Base-by-base conservation (phyloP, 2,797 vertebrate species). In the Phrynocephalus forsythii region DNA sequence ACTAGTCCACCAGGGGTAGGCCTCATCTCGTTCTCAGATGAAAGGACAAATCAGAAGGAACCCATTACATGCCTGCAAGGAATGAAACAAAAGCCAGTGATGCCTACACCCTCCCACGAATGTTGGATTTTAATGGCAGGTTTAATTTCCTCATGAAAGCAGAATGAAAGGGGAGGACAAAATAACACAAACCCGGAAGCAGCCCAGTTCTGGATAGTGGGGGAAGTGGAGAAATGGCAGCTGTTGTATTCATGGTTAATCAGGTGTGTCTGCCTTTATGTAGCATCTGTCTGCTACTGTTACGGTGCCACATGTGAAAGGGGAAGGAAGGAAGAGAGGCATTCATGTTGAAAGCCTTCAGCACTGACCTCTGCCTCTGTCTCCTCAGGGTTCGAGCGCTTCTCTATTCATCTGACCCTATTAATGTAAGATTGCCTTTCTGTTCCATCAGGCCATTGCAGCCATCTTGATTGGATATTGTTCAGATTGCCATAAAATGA, bases 221-320 rank as follows among this genome's bases (percentile, higher is more conserved):
- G 72, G 79, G 92, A 13, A 72, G 79, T 33, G 89, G 88, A 86
- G 91, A 90, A 92, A 86, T 86, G 85, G 90, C 95, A 96, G 95
- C 95, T 96, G 95, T 94, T 90, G 92, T 92, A 95, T 96, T 96
- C 94, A 92, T 93, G 95, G 93, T 95, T 96, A 96, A 96, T 96
- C 96, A 96, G 95, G 95, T 96, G 95, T 95, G 93, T 95, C 94
- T 95, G 91, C 91, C 94, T 96, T 96, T 95, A 94, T 95, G 93
- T 92, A 7, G 94, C 95, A 95, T 96, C 95, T 96, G 95, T 93
- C 94, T 95, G 94, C 91, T 94, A 95, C 93, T 95, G 93, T 95
- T 95, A 94, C 91, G 24, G 44, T 91, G 91, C 91, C 95, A 94
- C 92, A 94, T 93, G 94, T 92, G 93, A 95, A 94, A 95, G 91